Conservation (phyloP, 2,888 invertebrate species). For the Silvanus unidentatus region DNA sequence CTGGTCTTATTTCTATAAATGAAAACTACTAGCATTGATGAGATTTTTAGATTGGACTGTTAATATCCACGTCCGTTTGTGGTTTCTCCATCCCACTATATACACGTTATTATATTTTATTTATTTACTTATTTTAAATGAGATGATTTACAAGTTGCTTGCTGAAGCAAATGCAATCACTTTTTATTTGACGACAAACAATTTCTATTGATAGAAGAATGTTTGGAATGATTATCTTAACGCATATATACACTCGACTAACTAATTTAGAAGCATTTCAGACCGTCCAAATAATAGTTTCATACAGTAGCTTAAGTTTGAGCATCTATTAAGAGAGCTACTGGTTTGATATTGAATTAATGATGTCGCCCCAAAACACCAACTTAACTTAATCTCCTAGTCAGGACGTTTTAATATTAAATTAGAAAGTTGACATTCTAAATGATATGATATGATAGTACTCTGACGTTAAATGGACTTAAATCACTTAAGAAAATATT, state of each 20-base stretch:
- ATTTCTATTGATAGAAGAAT: no score
- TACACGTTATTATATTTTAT: no score
- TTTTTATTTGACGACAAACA: no score
- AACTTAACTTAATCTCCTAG: conserved; percentile 9
- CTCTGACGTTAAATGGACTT: not conserved
- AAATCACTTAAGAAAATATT: not conserved
- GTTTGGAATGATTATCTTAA: not conserved
- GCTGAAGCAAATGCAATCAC: no score
- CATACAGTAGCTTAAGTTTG: conserved; percentile 4
- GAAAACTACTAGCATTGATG: conserved; percentile 15
- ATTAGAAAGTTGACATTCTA: conserved; percentile 14
- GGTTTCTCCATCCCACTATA: conserved; percentile 16
- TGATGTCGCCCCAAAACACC: conserved; percentile 5
- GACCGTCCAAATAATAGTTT: not conserved
- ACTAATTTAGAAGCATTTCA: not conserved
- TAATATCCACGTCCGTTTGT: conserved; percentile 23
- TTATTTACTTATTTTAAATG: no score
- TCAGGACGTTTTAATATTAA: conserved; percentile 5
- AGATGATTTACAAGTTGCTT: no score
- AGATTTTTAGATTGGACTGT: conserved; percentile 25
- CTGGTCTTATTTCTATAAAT: conserved; percentile 16
- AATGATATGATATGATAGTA: conserved; percentile 8
- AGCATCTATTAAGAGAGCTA: not conserved
- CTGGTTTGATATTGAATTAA: conserved; percentile 6
- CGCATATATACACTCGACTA: not conserved